phyloP scores from a whole-genome alignment of 64 coral and sea anemone species.

The Catalaphyllia jardinei region DNA sequence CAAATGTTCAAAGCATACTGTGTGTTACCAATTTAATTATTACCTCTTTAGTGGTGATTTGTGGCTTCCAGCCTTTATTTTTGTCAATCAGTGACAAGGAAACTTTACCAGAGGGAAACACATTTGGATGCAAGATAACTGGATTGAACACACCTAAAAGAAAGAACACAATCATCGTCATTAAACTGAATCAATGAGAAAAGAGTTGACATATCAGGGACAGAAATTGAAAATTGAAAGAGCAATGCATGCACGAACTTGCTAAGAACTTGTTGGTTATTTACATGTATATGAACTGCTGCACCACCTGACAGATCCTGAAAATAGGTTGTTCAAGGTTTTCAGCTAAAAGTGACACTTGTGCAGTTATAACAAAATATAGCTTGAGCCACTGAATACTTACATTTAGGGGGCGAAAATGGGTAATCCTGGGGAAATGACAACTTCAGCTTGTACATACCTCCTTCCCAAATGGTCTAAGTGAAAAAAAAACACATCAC shows the following conservation, averaged over 20 bases:
- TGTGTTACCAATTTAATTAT: background rate
- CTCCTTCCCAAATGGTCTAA: slow-evolving; percentile 81
- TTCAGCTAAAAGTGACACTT: too few species aligned
- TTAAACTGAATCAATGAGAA: too few species aligned
- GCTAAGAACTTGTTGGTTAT: too few species aligned
- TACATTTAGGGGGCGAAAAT: slow-evolving; percentile 84
- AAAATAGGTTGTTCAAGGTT: too few species aligned
- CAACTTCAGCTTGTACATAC: slow-evolving; percentile 53
- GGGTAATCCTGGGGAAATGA: slow-evolving; percentile 77
- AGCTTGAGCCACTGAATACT: background rate
- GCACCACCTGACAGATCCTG: too few species aligned
- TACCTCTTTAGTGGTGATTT: slow-evolving; percentile 89
- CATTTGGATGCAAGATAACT: slow-evolving; percentile 91
- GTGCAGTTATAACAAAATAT: too few species aligned
- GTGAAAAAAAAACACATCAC: background rate
- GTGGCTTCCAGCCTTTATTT: slow-evolving; percentile 92
- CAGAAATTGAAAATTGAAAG: too few species aligned
- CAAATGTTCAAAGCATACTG: too few species aligned
- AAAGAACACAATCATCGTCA: background rate
- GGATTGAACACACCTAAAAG: slow-evolving; percentile 82
- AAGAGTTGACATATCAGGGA: too few species aligned
- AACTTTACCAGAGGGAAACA: slow-evolving; percentile 96
- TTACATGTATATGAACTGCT: too few species aligned
- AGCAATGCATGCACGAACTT: too few species aligned
- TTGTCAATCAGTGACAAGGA: slow-evolving; percentile 92